These are phyloP conservation scores for Litoditis marina DNA, from an alignment of 2,888 invertebrate species.

Conservation along the genomic window DNA sequence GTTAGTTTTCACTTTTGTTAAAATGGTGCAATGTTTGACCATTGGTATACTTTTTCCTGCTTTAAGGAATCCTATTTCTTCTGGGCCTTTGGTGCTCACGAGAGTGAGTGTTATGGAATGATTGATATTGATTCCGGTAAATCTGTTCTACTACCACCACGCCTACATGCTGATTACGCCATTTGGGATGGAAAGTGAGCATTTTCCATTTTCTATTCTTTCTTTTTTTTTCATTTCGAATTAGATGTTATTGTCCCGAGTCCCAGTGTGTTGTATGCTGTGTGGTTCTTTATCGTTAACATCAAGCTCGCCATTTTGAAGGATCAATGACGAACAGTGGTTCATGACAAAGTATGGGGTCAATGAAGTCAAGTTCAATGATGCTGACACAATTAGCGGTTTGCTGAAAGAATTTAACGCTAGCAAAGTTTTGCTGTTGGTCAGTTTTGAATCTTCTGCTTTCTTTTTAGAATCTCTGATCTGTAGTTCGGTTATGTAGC, in stretches of 20 bases:
- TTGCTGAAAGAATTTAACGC: conserved; percentile 70
- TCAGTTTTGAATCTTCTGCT: too few relatives aligned
- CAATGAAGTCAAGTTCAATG: conserved; percentile 70
- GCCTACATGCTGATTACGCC: conserved; percentile 79
- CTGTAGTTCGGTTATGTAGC: background rate
- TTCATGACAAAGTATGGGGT: conserved; percentile 79
- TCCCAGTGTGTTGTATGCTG: too few relatives aligned
- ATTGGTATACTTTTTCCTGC: background rate
- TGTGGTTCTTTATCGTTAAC: too few relatives aligned
- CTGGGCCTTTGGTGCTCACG: conserved; percentile 89
- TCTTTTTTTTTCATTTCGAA: background rate
- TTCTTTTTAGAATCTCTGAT: too few relatives aligned
- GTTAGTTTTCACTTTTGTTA: too few relatives aligned
- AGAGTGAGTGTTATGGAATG: conserved; percentile 84
- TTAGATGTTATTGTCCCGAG: background rate
- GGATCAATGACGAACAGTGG: conserved; percentile 60
- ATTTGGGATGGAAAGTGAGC: conserved; percentile 83
- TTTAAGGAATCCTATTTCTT: conserved; percentile 91
- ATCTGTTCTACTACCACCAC: conserved; percentile 79
- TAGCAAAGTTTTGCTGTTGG: conserved; percentile 69
- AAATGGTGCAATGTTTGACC: background rate
- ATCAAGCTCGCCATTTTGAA: background rate
- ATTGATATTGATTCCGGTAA: conserved; percentile 63
- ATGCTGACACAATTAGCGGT: conserved; percentile 65
- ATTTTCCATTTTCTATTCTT: background rate